These are phyloP conservation scores for Lasiommata megera DNA, from an alignment of 2,888 invertebrate species.

Conservation along the genomic window DNA sequence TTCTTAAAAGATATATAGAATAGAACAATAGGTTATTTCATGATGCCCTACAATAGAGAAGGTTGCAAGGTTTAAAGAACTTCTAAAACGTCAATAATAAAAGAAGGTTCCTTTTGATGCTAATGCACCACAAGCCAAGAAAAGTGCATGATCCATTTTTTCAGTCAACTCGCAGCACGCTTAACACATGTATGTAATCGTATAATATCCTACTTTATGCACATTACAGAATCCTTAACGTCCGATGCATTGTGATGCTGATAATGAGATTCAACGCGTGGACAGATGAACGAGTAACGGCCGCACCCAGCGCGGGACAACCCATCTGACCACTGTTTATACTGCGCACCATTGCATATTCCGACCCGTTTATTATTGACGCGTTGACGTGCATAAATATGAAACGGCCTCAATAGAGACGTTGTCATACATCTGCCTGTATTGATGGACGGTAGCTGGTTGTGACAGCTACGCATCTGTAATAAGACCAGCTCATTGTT, in stretches of 20 bases:
- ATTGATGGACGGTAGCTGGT: constrained; percentile 57
- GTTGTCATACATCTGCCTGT: constrained; percentile 62
- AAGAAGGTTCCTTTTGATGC: background rate
- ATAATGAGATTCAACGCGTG: constrained; percentile 30
- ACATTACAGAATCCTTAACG: constrained; percentile 19
- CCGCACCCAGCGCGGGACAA: constrained; percentile 41
- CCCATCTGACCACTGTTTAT: constrained; percentile 45
- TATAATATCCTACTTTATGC: constrained; percentile 8
- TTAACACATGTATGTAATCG: background rate
- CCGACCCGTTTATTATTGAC: constrained; percentile 62
- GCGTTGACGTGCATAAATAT: constrained; percentile 68
- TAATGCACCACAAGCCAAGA: background rate
- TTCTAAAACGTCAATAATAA: background rate
- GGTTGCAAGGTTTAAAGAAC: no score
- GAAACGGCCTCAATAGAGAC: constrained; percentile 71
- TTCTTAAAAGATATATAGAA: no score
- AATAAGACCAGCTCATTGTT: constrained; percentile 60
- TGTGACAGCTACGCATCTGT: constrained; percentile 43
- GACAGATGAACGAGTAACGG: constrained; percentile 29
- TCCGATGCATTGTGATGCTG: constrained; percentile 24
- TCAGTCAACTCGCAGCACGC: background rate
- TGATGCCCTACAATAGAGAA: no score
- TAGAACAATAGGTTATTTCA: no score
- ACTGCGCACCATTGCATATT: constrained; percentile 57
- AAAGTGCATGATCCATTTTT: background rate